phyloP scores from a whole-genome alignment of 2,888 invertebrate genomes.

The Lagria hirta region DNA sequence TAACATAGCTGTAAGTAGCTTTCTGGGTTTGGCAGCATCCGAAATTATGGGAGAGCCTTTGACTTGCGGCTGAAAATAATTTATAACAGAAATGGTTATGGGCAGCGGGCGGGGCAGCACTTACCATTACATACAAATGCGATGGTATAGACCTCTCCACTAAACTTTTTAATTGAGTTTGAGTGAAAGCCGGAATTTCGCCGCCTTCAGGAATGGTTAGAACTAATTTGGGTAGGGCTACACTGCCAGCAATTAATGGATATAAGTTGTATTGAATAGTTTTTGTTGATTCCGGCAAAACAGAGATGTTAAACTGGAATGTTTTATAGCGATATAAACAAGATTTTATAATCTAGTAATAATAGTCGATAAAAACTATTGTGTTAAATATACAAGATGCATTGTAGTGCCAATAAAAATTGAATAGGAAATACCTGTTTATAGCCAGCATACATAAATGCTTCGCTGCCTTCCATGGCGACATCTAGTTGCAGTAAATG shows the following conservation, averaged over 20 bases:
- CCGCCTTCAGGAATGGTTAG: constrained; percentile 56
- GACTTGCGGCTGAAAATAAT: constrained; percentile 43
- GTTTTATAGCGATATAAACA: background rate
- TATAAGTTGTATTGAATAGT: constrained; percentile 76
- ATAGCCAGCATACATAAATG: constrained; percentile 94
- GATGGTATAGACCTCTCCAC: constrained; percentile 64
- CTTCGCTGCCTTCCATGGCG: constrained; percentile 80
- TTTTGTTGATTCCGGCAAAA: constrained; percentile 64
- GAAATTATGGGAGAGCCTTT: constrained; percentile 35
- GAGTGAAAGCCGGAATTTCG: constrained; percentile 51
- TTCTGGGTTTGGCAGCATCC: constrained; percentile 20
- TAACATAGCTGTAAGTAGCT: constrained; percentile 15
- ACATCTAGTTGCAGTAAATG: constrained; percentile 72
- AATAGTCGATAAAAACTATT: background rate
- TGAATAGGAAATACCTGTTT: constrained; percentile 77
- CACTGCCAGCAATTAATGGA: constrained; percentile 73
- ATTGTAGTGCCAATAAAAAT: no score
- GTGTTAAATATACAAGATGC: background rate
- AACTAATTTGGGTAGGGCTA: constrained; percentile 66
- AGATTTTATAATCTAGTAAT: background rate
- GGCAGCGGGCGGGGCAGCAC: constrained; percentile 26
- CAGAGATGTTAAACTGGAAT: constrained; percentile 56
- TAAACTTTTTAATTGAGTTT: constrained; percentile 58
- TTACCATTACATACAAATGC: constrained; percentile 68
- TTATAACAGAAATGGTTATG: no score